Conservation (phyloP, 2,888 invertebrate genomes). For the Nymphalis urticae region DNA sequence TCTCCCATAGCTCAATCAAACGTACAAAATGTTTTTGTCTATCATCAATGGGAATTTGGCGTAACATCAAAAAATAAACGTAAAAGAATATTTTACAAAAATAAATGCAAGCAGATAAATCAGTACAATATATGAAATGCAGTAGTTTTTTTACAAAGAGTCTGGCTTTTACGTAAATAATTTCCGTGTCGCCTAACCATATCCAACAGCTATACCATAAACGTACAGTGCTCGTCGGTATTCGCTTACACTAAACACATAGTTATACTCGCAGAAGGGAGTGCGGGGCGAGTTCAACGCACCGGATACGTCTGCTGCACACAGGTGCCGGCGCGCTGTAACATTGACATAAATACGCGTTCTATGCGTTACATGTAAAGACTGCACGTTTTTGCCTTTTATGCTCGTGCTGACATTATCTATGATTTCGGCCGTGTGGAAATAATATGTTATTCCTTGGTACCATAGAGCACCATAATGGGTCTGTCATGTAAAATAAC, state of each 20-base stretch:
- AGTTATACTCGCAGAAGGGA: constrained; percentile 41
- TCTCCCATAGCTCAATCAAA: too few relatives aligned
- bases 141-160: constrained; percentile 20
- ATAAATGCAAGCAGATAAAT: constrained; percentile 10
- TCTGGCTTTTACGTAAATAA: constrained; percentile 33
- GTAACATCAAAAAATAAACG: constrained; percentile 11
- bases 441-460: constrained; percentile 10
- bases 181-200: constrained; percentile 35
- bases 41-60: background rate
- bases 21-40: background rate
- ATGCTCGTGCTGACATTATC: constrained; percentile 5
- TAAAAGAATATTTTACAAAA: constrained; percentile 4
- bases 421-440: background rate
- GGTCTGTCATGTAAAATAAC: too few relatives aligned
- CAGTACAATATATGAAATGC: constrained; percentile 12
- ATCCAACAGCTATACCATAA: constrained; percentile 22
- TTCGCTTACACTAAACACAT: constrained; percentile 27
- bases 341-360: constrained; percentile 77
- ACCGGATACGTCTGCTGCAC: constrained; percentile 77
- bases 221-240: constrained; percentile 6
- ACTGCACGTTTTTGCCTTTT: constrained; percentile 18
- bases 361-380: constrained; percentile 26
- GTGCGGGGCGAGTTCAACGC: constrained; percentile 72
- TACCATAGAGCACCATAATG: background rate
- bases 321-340: constrained; percentile 59